Evolutionary conservation across 2,797 vertebrate genomes (phyloP).

Genomic region (Odontamblyopus lacepedii): DNA sequence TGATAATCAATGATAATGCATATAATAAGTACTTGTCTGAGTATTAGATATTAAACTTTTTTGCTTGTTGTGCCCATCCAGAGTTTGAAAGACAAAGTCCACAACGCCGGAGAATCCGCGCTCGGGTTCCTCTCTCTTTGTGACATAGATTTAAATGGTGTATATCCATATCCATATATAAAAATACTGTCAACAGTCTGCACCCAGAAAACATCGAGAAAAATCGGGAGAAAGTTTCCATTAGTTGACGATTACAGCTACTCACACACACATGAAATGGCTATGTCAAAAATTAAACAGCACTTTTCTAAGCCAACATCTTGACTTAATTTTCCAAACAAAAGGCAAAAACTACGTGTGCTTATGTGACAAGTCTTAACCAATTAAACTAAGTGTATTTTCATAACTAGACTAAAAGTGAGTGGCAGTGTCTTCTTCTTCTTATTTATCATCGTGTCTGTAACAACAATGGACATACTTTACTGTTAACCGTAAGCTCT

Average conservation of each 20-base stretch:
- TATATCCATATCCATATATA: slow-evolving; percentile 21
- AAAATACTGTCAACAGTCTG: slow-evolving; percentile 38
- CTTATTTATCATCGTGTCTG: slow-evolving; percentile 31
- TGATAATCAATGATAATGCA: slow-evolving; percentile 8
- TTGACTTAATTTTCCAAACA: slow-evolving; percentile 42
- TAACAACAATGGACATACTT: slow-evolving; percentile 35
- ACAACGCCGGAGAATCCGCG: neutral
- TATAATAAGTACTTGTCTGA: slow-evolving; percentile 8
- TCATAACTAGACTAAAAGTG: slow-evolving; percentile 50
- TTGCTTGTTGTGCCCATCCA: slow-evolving; percentile 8
- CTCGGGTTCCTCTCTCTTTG: neutral
- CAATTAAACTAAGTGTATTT: slow-evolving; percentile 37
- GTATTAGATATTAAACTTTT: slow-evolving; percentile 1
- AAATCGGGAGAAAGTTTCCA: slow-evolving; percentile 27
- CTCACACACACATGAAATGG: slow-evolving; percentile 54
- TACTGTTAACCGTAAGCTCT: slow-evolving; percentile 47
- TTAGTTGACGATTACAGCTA: slow-evolving; percentile 42
- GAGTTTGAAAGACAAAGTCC: slow-evolving; percentile 2
- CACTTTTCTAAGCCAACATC: slow-evolving; percentile 40
- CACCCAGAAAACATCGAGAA: slow-evolving; percentile 24
- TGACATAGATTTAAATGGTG: slow-evolving; percentile 20
- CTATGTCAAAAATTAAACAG: slow-evolving; percentile 46
- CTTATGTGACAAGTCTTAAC: slow-evolving; percentile 44
- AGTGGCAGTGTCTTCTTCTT: slow-evolving; percentile 56
- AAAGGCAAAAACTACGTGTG: slow-evolving; percentile 45